Evolutionary conservation across 2,888 invertebrate genomes (phyloP).

Genomic region (Phasia obesa): DNA sequence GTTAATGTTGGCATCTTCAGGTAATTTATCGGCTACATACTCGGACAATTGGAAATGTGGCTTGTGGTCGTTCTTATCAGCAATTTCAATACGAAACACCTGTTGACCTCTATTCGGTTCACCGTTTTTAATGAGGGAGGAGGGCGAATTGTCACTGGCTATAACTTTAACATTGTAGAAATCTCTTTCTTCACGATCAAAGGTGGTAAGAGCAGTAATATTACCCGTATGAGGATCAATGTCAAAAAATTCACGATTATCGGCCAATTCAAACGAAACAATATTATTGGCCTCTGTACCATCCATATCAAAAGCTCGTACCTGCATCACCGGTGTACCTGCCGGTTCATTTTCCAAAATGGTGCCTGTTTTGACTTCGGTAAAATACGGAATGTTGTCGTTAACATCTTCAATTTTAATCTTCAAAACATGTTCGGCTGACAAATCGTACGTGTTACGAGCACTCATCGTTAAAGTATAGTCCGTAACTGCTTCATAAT

Average conservation of each 20-base stretch:
- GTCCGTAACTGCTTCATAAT: slow-evolving; percentile 92
- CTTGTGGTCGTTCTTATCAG: slow-evolving; percentile 97
- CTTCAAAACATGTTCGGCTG: slow-evolving; percentile 90
- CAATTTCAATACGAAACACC: slow-evolving; percentile 94
- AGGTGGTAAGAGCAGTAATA: slow-evolving; percentile 90
- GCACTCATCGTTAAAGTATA: slow-evolving; percentile 92
- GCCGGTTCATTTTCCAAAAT: slow-evolving; percentile 92
- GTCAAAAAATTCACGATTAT: slow-evolving; percentile 88
- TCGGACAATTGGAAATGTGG: slow-evolving; percentile 92
- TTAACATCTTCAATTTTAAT: slow-evolving; percentile 94
- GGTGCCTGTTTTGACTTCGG: slow-evolving; percentile 90
- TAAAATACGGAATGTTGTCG: slow-evolving; percentile 94
- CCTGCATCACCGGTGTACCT: slow-evolving; percentile 94
- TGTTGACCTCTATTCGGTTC: slow-evolving; percentile 90
- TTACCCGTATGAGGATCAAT: slow-evolving; percentile 94
- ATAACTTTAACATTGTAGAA: slow-evolving; percentile 95
- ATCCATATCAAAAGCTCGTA: slow-evolving; percentile 92
- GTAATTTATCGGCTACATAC: slow-evolving; percentile 89
- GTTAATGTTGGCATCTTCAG: slow-evolving; percentile 92
- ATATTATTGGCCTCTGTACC: slow-evolving; percentile 92
- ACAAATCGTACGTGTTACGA: slow-evolving; percentile 90
- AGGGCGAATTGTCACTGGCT: slow-evolving; percentile 94
- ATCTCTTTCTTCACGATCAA: slow-evolving; percentile 93
- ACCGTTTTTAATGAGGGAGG: slow-evolving; percentile 86
- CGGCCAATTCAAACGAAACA: slow-evolving; percentile 89